These are phyloP conservation scores for Alexandromys oeconomus DNA, from an alignment of 2,797 vertebrate species.

Conservation along the genomic window DNA sequence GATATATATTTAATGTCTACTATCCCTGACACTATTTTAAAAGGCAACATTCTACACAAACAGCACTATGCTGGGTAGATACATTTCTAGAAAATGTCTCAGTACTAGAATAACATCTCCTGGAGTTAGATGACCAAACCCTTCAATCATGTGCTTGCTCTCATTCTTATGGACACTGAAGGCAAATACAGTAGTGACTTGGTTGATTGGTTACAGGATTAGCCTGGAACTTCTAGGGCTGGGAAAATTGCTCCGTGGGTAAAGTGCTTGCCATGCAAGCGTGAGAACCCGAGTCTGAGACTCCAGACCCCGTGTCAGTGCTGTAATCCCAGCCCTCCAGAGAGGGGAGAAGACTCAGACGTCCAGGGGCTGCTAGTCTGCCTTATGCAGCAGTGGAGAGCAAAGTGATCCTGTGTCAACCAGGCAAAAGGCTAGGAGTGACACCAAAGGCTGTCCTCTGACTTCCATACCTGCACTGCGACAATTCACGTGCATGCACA, in stretches of 20 bases:
- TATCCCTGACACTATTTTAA: neutral
- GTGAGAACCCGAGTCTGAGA: neutral
- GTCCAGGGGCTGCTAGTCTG: neutral
- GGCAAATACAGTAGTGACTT: neutral
- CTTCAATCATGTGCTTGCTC: constrained; percentile 34
- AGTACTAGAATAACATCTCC: constrained; percentile 1
- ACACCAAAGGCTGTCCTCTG: neutral
- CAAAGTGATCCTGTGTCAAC: neutral
- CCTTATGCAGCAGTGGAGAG: neutral
- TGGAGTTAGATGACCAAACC: neutral
- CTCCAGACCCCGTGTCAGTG: no score
- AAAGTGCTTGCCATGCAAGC: neutral
- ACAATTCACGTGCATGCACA: no score
- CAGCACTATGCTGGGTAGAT: neutral
- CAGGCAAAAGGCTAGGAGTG: neutral
- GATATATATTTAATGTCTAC: neutral
- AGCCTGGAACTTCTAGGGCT: neutral
- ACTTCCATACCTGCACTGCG: neutral
- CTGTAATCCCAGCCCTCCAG: neutral
- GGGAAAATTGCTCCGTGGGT: neutral
- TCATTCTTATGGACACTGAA: neutral
- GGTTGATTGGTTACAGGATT: neutral
- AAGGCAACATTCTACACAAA: neutral
- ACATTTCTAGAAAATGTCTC: neutral
- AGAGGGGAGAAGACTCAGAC: neutral